Evolutionary conservation across 2,888 invertebrate genomes (phyloP).

Genomic region (Ceramica pisi): DNA sequence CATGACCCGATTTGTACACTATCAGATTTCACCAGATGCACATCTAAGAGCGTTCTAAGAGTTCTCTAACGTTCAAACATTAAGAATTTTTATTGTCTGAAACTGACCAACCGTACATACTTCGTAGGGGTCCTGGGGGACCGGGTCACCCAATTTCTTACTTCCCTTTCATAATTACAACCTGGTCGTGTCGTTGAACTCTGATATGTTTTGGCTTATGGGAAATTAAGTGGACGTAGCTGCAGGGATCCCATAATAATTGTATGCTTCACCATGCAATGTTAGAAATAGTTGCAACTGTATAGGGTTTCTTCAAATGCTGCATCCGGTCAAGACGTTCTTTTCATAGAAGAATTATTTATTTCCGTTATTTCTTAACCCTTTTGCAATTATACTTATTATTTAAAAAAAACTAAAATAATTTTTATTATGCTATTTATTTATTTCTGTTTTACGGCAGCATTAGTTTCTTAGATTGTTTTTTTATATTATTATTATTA

Average conservation of each 20-base stretch:
- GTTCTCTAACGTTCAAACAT: slow-evolving; percentile 78
- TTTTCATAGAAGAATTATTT: slow-evolving; percentile 47
- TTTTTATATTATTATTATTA: background rate
- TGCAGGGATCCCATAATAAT: slow-evolving; percentile 80
- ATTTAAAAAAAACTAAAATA: background rate
- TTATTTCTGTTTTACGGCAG: slow-evolving; percentile 10
- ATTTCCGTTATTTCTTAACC: slow-evolving; percentile 62
- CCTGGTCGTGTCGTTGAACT: slow-evolving; percentile 88
- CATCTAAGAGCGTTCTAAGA: slow-evolving; percentile 76
- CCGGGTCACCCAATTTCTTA: slow-evolving; percentile 87
- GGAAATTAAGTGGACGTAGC: slow-evolving; percentile 84
- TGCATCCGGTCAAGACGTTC: slow-evolving; percentile 75
- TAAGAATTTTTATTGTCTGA: slow-evolving; percentile 83
- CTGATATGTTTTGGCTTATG: slow-evolving; percentile 81
- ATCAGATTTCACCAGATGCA: slow-evolving; percentile 79
- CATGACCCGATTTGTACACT: slow-evolving; percentile 43
- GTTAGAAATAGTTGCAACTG: slow-evolving; percentile 79
- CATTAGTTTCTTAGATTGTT: background rate
- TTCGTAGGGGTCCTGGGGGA: slow-evolving; percentile 83
- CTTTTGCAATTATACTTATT: slow-evolving; percentile 21
- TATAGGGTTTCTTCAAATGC: slow-evolving; percentile 64
- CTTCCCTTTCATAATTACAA: slow-evolving; percentile 87
- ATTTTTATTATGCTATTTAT: background rate
- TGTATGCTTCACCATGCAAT: slow-evolving; percentile 70
- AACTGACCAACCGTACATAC: slow-evolving; percentile 88